These are phyloP conservation scores for Bathynomus jamesi DNA, from an alignment of 1,140 invertebrate species.

Conservation along the genomic window DNA sequence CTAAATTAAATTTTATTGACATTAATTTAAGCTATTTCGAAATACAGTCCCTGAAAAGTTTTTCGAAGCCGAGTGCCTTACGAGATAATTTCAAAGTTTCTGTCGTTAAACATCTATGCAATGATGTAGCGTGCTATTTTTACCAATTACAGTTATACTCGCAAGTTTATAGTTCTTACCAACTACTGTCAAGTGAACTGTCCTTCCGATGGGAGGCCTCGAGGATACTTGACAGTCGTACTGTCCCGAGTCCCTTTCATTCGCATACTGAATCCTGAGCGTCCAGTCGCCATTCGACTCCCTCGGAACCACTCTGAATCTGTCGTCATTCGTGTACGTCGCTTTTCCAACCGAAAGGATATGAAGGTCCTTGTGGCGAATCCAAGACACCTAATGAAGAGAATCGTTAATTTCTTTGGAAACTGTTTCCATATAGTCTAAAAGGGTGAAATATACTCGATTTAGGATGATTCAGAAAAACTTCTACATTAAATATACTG, in stretches of 20 bases:
- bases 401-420: not conserved
- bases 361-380: constrained; percentile 39
- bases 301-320: constrained; percentile 38
- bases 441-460: too few relatives aligned
- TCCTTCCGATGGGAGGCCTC: constrained; percentile 37
- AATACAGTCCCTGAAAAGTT: too few relatives aligned
- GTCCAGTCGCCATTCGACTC: constrained; percentile 32
- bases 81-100: too few relatives aligned
- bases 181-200: constrained; percentile 39
- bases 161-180: constrained; percentile 32
- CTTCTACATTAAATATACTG: too few relatives aligned
- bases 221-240: constrained; percentile 41
- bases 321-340: constrained; percentile 40
- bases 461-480: too few relatives aligned
- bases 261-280: constrained; percentile 37
- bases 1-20: too few relatives aligned
- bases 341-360: constrained; percentile 40
- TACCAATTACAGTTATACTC: not conserved
- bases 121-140: too few relatives aligned
- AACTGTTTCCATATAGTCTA: not conserved
- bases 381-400: constrained; percentile 38
- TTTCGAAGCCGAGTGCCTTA: too few relatives aligned
- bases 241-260: constrained; percentile 36
- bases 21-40: too few relatives aligned
- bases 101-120: too few relatives aligned